A percentile compares a stretch with the other conserved stretches of the same genome.
Evolutionary conservation across 1,140 invertebrate species (phyloP).

Genomic region (Brachionus paranguensis): DNA sequence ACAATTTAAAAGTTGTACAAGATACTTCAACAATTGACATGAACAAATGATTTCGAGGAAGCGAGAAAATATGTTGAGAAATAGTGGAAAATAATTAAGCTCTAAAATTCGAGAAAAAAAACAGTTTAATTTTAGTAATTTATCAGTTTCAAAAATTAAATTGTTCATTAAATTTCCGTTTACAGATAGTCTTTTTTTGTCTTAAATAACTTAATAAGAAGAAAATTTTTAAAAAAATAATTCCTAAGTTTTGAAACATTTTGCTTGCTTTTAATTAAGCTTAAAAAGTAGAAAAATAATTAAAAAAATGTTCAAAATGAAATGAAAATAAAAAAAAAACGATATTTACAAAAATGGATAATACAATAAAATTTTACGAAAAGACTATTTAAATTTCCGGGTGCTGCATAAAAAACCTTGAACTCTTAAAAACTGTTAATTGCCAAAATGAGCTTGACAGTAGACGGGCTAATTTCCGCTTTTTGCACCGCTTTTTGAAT

Average conservation of each 20-base stretch:
- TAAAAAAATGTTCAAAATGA: constrained; percentile 22
- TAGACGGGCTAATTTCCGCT: background rate
- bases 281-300: constrained; percentile 35
- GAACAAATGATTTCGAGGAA: background rate
- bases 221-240: constrained; percentile 17
- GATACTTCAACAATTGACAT: background rate
- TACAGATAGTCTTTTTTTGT: background rate
- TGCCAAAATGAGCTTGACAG: background rate
- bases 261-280: background rate
- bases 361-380: constrained; percentile 30
- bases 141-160: constrained; percentile 2
- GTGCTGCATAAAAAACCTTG: constrained; percentile 33
- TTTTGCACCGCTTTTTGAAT: background rate
- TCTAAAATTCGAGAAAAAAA: background rate
- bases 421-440: background rate
- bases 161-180: background rate
- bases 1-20: background rate
- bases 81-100: background rate
- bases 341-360: constrained; percentile 37
- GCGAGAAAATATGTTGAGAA: background rate
- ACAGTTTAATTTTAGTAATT: background rate
- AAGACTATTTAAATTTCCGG: background rate
- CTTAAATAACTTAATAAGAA: constrained; percentile 11
- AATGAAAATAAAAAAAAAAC: constrained; percentile 30
- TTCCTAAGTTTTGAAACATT: constrained; percentile 27